A percentile compares a stretch with the other conserved stretches of the same genome.
Conservation (phyloP, 2,888 invertebrate genomes). For the Epirrhoe tristata region DNA sequence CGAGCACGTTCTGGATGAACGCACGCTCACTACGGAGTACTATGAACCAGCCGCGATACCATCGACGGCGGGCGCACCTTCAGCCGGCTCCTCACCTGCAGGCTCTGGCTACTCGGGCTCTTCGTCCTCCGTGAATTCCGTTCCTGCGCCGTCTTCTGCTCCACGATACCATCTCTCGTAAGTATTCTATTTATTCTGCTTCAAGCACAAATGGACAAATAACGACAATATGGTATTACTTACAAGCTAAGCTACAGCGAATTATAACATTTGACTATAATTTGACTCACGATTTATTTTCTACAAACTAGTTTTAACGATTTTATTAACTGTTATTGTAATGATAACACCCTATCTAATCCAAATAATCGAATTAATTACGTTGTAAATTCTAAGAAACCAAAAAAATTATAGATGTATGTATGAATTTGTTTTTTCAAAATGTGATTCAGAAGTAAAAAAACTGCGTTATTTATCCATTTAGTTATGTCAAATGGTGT, state of each 20-base stretch:
- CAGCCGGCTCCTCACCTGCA: conserved; percentile 83
- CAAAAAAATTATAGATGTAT: background rate
- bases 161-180: conserved; percentile 80
- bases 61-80: conserved; percentile 84
- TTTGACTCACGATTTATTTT: too few relatives aligned
- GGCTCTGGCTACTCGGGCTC: conserved; percentile 87
- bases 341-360: background rate
- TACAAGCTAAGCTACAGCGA: background rate
- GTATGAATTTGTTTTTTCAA: background rate
- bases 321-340: background rate
- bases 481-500: conserved; percentile 26
- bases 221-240: conserved; percentile 2
- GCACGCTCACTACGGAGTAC: conserved; percentile 95
- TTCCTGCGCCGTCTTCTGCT: conserved; percentile 72
- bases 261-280: background rate
- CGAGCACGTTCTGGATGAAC: conserved; percentile 95
- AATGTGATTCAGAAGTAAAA: background rate
- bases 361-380: background rate
- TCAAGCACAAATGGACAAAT: conserved; percentile 30
- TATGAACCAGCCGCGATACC: conserved; percentile 94
- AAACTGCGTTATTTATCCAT: conserved; percentile 27
- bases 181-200: conserved; percentile 55
- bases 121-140: conserved; percentile 86
- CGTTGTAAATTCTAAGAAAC: background rate
- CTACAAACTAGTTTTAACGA: background rate